phyloP scores from a whole-genome alignment of 2,888 invertebrate species.

The Oxycera nigricornis region DNA sequence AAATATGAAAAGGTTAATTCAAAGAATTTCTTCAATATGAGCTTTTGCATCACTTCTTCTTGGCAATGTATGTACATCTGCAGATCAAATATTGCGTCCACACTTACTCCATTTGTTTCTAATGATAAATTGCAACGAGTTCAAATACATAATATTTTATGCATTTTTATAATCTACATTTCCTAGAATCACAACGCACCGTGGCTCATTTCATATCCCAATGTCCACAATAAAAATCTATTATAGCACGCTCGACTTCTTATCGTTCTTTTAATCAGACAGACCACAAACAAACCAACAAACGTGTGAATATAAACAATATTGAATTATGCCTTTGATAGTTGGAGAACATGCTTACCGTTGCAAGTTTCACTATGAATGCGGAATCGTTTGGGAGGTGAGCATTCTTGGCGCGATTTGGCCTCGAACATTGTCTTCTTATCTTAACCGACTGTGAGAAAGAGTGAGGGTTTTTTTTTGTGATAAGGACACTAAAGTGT shows the following conservation, averaged over 20 bases:
- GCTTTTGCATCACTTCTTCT: too few relatives aligned
- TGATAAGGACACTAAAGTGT: conserved; percentile 22
- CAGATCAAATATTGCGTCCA: too few relatives aligned
- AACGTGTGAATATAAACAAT: conserved; percentile 1
- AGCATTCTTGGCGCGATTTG: neutral
- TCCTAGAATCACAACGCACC: too few relatives aligned
- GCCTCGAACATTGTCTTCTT: neutral
- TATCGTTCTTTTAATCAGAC: neutral
- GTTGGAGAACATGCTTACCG: conserved; percentile 16
- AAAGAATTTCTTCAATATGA: too few relatives aligned
- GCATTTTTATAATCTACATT: too few relatives aligned
- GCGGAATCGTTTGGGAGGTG: neutral
- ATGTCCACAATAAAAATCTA: too few relatives aligned
- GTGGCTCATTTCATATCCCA: too few relatives aligned
- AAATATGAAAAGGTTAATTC: too few relatives aligned
- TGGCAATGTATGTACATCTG: too few relatives aligned
- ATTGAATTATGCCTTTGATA: neutral
- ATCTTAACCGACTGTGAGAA: neutral
- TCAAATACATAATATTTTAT: too few relatives aligned
- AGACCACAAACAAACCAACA: neutral
- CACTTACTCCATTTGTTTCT: too few relatives aligned
- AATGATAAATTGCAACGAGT: too few relatives aligned
- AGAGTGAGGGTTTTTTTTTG: neutral
- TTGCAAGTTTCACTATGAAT: conserved; percentile 8
- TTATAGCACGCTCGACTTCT: neutral